phyloP scores from a whole-genome alignment of 2,113 vertebrate genomes.

The Chaetura pelagica region DNA sequence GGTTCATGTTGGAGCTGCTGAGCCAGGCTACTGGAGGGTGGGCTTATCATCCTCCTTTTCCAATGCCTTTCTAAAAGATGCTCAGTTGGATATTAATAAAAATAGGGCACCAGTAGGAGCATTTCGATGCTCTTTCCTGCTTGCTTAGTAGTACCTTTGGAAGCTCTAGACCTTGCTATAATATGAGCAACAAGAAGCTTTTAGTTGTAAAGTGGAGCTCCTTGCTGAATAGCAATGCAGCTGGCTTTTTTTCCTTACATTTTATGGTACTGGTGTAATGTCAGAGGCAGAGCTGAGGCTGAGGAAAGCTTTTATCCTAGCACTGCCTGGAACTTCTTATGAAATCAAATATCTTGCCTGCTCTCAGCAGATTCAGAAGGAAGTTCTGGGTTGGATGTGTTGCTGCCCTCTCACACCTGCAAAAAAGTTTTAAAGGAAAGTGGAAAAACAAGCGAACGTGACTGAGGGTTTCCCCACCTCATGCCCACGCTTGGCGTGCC shows the following conservation, averaged over 20 bases:
- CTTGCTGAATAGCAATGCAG: conserved; percentile 10
- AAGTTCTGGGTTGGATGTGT: conserved; percentile 18
- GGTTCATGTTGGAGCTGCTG: neutral
- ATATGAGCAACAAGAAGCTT: neutral
- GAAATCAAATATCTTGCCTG: conserved; percentile 55
- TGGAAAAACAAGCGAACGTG: neutral
- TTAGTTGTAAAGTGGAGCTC: conserved; percentile 10
- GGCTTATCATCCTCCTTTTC: neutral
- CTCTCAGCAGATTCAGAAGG: neutral
- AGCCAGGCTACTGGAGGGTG: neutral
- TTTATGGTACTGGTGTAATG: conserved; percentile 24
- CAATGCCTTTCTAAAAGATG: neutral
- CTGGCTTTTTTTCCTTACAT: neutral
- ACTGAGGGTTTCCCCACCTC: neutral
- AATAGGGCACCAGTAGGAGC: neutral
- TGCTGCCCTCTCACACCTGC: neutral
- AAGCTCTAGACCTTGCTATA: neutral
- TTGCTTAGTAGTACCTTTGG: neutral
- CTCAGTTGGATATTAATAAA: neutral
- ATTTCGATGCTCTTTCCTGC: neutral
- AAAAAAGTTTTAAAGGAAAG: neutral
- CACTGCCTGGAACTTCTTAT: neutral
- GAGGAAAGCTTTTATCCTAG: conserved; percentile 51
- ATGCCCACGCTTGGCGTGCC: accelerated
- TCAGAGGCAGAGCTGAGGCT: neutral